Evolutionary conservation across 2,113 vertebrate species (phyloP), one percentile per base, ranked within the genome.

Genomic region (Ellobius talpinus): DNA sequence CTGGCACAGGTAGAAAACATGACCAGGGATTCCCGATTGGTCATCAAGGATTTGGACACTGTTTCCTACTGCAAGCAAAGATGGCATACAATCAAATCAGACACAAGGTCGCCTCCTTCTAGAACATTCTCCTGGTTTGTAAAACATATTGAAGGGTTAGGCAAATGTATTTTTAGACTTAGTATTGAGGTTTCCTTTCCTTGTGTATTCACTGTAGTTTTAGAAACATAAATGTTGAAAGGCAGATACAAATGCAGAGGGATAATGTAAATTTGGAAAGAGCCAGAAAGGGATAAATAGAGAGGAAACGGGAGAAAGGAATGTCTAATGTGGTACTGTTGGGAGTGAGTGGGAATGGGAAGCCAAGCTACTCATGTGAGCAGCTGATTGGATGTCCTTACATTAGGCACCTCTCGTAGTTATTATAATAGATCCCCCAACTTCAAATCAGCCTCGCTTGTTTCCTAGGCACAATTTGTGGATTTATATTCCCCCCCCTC

Each of bases 281-380:
- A 58, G 21, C 9, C 73, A 70, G 81, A 8, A 86, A 5, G 85
- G 23, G 36, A 0, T 61, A 73, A 42, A 82, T 9, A 36, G 23
- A 82, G 50, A 29, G 7, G 5, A 66, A 45, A 55, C 1, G 24
- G 29, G 70, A 72, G 31, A 4, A 3, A 58, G 33, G 55, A 39
- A 2, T 50, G 0, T 65, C 47, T 68, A 4, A 0, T 2, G 1
- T 12, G 17, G 24, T 29, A 50, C 36, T 10, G n/a, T 8, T 16
- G 1, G 7, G 29, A 45, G 3, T 36, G 31, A 65, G 24, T 5
- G 7, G 31, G 55, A 87, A 26, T 5, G 7, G 31, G 55, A 87
- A 26, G 9, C 21, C 7, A 61, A 81, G 13, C 19, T 42, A 21
- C 11, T 84, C 23, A 19, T 50, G 55, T 23, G 2, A 65, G 6